Evolutionary conservation across 2,797 vertebrate genomes (phyloP).

Genomic region (Myotis findleyi): DNA sequence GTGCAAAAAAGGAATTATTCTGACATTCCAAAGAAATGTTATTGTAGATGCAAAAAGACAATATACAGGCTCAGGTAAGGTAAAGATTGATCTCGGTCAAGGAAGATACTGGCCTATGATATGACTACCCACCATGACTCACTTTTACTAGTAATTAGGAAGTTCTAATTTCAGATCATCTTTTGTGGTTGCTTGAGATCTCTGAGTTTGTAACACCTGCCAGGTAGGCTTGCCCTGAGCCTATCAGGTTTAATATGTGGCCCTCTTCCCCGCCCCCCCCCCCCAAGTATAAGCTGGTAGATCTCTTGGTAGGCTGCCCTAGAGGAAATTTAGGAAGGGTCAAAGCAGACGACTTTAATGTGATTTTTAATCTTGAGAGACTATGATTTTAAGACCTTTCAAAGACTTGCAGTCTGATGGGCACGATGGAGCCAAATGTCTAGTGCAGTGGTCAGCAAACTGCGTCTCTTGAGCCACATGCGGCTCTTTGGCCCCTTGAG

Average conservation of each 20-base stretch:
- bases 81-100: neutral
- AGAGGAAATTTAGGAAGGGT: neutral
- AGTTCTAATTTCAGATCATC: neutral
- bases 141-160: neutral
- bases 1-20: neutral
- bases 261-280: too few relatives aligned
- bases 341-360: neutral
- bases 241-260: neutral
- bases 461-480: accelerated
- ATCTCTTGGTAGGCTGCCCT: neutral
- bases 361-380: slow-evolving; percentile 26
- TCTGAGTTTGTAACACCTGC: neutral
- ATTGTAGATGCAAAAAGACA: neutral
- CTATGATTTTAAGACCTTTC: slow-evolving; percentile 38
- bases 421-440: neutral
- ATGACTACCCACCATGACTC: neutral
- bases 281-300: neutral
- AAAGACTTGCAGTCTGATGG: neutral
- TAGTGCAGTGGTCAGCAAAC: neutral
- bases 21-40: neutral
- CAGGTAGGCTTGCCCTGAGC: neutral
- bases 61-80: neutral
- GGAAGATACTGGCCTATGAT: neutral
- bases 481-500: too few relatives aligned
- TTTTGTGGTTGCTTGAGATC: neutral